Evolutionary conservation across 2,888 invertebrate genomes (phyloP).

Genomic region (Diaprepes abbreviatus): DNA sequence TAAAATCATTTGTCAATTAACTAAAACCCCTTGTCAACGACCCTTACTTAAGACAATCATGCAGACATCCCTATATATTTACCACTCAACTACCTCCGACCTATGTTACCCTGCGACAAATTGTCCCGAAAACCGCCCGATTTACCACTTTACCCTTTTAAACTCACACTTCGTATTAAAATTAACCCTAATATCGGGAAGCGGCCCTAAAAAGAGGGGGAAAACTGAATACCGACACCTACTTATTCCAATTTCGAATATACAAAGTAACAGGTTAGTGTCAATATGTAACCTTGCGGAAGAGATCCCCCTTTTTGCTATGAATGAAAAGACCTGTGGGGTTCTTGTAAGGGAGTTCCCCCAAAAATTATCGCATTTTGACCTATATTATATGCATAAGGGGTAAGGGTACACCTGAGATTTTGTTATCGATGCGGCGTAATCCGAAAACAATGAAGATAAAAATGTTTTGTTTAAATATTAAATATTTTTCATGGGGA

Average conservation of each 20-base stretch:
- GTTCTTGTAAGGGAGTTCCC: constrained; percentile 50
- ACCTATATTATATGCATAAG: constrained; percentile 51
- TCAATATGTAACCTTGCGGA: constrained; percentile 48
- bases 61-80: constrained; percentile 14
- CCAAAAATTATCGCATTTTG: constrained; percentile 52
- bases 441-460: not conserved
- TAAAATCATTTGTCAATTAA: constrained; percentile 4
- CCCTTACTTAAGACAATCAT: constrained; percentile 18
- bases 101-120: constrained; percentile 36
- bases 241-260: constrained; percentile 29
- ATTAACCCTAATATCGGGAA: constrained; percentile 46
- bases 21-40: constrained; percentile 25
- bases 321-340: constrained; percentile 51
- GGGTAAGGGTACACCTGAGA: constrained; percentile 35
- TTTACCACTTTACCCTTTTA: constrained; percentile 46
- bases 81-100: constrained; percentile 31
- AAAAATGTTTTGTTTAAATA: not conserved
- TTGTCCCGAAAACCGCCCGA: constrained; percentile 39
- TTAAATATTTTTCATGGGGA: too few species aligned
- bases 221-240: constrained; percentile 38
- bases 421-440: constrained; percentile 29
- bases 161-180: constrained; percentile 37
- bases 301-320: constrained; percentile 50
- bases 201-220: constrained; percentile 45
- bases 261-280: constrained; percentile 54